Conservation (phyloP, 1,140 invertebrate species). For the Leguminivora glycinivorella region DNA sequence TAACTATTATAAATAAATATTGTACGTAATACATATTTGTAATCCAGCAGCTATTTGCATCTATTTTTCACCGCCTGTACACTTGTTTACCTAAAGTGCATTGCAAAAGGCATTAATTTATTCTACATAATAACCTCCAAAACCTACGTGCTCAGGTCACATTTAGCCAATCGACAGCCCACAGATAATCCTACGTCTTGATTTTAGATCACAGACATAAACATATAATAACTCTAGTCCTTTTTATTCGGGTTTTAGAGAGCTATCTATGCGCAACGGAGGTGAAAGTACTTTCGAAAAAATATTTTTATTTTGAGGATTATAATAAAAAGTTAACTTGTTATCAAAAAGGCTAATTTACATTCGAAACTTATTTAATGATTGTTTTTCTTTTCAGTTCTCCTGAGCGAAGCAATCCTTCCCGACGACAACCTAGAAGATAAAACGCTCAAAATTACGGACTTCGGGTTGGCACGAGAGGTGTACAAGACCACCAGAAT, state of each 20-base stretch:
- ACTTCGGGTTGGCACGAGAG: slow-evolving; percentile 97
- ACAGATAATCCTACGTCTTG: slow-evolving; percentile 14
- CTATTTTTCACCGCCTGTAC: neutral
- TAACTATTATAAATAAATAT: too few species aligned
- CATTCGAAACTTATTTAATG: slow-evolving; percentile 5
- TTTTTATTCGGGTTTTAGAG: too few species aligned
- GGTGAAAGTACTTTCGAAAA: too few species aligned
- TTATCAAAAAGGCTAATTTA: too few species aligned
- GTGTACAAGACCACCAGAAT: slow-evolving; percentile 97
- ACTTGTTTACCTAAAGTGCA: neutral
- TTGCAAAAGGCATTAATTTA: slow-evolving; percentile 19
- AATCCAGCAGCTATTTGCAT: neutral
- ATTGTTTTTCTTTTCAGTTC: slow-evolving; percentile 82
- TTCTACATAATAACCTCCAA: slow-evolving; percentile 11
- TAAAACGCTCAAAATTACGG: slow-evolving; percentile 98
- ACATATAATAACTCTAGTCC: neutral
- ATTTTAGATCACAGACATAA: neutral
- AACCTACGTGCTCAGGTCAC: slow-evolving; percentile 21
- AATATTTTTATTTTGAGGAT: too few species aligned
- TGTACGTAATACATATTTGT: too few species aligned
- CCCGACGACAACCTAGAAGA: slow-evolving; percentile 90
- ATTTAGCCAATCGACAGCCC: slow-evolving; percentile 1
- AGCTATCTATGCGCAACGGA: too few species aligned
- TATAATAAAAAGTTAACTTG: too few species aligned
- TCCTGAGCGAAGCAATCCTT: slow-evolving; percentile 93